Evolutionary conservation across 1,140 invertebrate genomes (phyloP).

Genomic region (Diprion similis): DNA sequence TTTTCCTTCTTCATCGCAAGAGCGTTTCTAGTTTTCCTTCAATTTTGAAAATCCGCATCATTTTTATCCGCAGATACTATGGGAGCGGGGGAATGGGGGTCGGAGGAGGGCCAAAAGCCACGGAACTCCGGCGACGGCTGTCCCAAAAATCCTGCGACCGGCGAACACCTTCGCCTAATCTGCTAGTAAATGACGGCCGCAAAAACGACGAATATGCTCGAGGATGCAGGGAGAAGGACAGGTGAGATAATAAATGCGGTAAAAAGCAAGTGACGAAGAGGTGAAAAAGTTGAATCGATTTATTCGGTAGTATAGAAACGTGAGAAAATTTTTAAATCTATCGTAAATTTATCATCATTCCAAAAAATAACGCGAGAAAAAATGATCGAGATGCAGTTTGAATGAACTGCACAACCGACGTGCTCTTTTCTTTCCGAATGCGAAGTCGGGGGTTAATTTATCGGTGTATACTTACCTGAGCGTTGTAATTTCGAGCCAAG

Average conservation of each 20-base stretch:
- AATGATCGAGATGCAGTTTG: no score
- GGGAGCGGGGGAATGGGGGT: constrained; percentile 62
- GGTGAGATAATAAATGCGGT: neutral
- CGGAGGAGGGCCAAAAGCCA: constrained; percentile 62
- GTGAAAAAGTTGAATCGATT: no score
- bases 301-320: no score
- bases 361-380: no score
- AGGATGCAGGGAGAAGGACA: neutral
- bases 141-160: constrained; percentile 35
- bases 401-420: no score
- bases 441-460: neutral
- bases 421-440: no score
- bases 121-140: constrained; percentile 58
- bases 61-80: constrained; percentile 52
- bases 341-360: no score
- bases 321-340: no score
- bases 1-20: neutral
- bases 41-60: no score
- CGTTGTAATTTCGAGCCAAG: neutral
- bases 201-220: neutral
- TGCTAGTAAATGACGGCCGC: neutral
- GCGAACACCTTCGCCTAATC: neutral
- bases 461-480: neutral
- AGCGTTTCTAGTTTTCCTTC: neutral
- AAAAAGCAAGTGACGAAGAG: no score